Evolutionary conservation across 2,113 vertebrate species (phyloP).

Genomic region (Heterotis niloticus): DNA sequence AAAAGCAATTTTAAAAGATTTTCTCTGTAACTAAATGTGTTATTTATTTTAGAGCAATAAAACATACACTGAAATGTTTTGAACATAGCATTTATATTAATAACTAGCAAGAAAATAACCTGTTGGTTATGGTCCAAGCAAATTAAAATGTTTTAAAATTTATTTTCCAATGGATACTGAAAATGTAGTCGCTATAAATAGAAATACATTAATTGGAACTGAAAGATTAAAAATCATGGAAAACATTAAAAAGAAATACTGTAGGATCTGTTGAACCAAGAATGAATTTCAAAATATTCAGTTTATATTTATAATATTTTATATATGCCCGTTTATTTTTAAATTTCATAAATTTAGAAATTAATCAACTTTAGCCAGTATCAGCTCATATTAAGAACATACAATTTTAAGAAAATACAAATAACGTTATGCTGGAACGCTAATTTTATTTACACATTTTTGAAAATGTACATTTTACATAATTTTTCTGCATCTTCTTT

Average conservation of each 20-base stretch:
- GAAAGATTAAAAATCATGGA: background rate
- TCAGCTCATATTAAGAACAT: too few species aligned
- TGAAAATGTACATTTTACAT: too few species aligned
- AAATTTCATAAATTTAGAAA: too few species aligned
- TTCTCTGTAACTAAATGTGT: background rate
- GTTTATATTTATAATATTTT: background rate
- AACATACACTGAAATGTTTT: background rate
- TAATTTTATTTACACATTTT: too few species aligned
- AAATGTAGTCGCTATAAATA: background rate
- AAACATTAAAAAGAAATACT: background rate
- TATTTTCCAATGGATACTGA: background rate
- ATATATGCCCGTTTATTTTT: too few species aligned
- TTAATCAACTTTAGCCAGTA: too few species aligned
- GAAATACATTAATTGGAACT: background rate
- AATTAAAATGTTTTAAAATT: background rate
- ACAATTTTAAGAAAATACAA: too few species aligned
- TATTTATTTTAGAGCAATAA: too few species aligned
- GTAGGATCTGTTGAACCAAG: background rate
- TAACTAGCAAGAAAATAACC: background rate
- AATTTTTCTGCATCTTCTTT: too few species aligned
- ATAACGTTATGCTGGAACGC: too few species aligned
- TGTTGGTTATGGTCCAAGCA: too few species aligned
- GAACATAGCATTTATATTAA: background rate
- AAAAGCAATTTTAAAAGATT: background rate
- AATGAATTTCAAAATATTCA: background rate